Evolutionary conservation across 2,888 invertebrate genomes (phyloP).

Genomic region (Archaeoteleia sp.): DNA sequence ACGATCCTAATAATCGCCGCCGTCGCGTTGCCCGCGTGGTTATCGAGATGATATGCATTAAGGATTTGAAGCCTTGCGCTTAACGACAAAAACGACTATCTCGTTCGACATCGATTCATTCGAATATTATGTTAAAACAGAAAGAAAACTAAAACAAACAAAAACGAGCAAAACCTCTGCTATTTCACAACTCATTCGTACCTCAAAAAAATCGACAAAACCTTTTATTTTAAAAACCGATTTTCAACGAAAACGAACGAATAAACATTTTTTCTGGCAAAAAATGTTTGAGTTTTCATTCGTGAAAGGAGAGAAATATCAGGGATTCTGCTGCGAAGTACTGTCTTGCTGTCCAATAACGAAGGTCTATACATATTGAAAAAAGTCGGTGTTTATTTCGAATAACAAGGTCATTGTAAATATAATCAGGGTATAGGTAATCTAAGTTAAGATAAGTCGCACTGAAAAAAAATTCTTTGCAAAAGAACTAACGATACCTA

Average conservation of each 20-base stretch:
- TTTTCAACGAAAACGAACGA: background rate
- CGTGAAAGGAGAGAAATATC: conserved; percentile 21
- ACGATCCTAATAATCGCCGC: conserved; percentile 59
- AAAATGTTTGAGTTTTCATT: conserved; percentile 23
- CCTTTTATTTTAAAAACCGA: no score
- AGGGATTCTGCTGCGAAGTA: conserved; percentile 6
- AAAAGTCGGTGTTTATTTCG: conserved; percentile 56
- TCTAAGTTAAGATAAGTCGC: conserved; percentile 51
- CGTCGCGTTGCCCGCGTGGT: conserved; percentile 60
- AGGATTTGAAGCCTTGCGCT: conserved; percentile 23
- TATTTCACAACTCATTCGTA: background rate
- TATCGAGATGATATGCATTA: conserved; percentile 71
- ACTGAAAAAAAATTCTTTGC: background rate
- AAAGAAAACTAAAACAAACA: conserved; percentile 12
- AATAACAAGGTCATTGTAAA: conserved; percentile 63
- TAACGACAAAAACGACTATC: conserved; percentile 21
- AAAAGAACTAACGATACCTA: no score
- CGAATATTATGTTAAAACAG: conserved; percentile 24
- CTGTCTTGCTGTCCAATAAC: conserved; percentile 5
- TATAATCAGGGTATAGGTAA: conserved; percentile 70
- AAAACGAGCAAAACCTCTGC: conserved; percentile 11
- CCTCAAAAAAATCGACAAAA: no score
- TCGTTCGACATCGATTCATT: conserved; percentile 49
- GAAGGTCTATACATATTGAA: conserved; percentile 27
- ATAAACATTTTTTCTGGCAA: conserved; percentile 19